A percentile compares a stretch with the other conserved stretches of the same genome.
Evolutionary conservation across 2,113 vertebrate species (phyloP).

Genomic region (Plecotus auritus): DNA sequence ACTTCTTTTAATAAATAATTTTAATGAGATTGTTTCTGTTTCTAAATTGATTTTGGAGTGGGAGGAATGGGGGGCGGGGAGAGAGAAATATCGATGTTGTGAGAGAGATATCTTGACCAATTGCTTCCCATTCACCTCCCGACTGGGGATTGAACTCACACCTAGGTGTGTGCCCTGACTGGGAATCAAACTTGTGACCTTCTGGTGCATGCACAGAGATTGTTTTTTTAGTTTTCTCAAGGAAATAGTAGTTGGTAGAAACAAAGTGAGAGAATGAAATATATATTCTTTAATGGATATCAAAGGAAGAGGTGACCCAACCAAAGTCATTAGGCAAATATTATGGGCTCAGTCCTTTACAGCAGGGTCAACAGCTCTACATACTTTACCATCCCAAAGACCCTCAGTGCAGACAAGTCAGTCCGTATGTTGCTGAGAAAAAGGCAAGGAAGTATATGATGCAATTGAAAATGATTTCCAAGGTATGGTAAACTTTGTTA

Average conservation of each 20-base stretch:
- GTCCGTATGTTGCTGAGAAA: neutral
- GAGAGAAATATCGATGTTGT: neutral
- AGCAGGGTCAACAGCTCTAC: accelerated
- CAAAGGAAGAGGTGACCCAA: neutral
- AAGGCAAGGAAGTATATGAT: neutral
- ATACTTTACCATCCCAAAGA: neutral
- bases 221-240: neutral
- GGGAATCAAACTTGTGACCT: too few species aligned
- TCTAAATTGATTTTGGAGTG: too few species aligned
- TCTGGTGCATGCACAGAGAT: neutral
- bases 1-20: neutral
- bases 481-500: neutral
- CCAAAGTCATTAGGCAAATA: neutral
- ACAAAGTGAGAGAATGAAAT: neutral
- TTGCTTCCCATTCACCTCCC: accelerated
- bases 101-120: neutral
- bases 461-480: neutral
- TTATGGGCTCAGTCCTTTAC: accelerated
- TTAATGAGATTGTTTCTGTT: neutral
- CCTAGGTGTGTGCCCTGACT: too few species aligned
- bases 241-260: neutral
- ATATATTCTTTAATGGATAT: neutral
- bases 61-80: too few species aligned
- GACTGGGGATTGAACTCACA: neutral
- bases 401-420: accelerated